Evolutionary conservation across 2,797 vertebrate species (phyloP).

Genomic region (Cirrhinus molitorella): DNA sequence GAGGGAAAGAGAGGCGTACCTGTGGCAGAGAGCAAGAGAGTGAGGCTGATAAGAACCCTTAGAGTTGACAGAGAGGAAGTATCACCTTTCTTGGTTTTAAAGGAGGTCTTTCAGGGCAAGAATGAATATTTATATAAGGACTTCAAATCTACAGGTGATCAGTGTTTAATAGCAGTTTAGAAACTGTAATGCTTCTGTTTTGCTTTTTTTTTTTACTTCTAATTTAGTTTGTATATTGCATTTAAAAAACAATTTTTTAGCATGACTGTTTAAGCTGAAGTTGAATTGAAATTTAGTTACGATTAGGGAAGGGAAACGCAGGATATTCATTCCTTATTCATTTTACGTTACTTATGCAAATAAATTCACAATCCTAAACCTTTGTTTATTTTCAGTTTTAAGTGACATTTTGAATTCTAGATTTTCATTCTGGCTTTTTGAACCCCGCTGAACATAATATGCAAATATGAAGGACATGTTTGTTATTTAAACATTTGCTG

Average conservation of each 20-base stretch:
- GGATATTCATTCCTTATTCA: neutral
- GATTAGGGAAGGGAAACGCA: neutral
- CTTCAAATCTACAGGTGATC: slow-evolving; percentile 12
- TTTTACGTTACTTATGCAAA: neutral
- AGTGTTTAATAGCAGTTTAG: slow-evolving; percentile 10
- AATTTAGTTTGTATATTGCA: neutral
- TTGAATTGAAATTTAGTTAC: neutral
- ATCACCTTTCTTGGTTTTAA: slow-evolving; percentile 37
- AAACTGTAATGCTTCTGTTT: neutral
- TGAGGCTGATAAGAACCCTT: slow-evolving; percentile 42
- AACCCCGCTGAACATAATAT: slow-evolving; percentile 17
- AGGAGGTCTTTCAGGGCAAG: slow-evolving; percentile 25
- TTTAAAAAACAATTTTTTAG: neutral
- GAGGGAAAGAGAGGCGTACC: slow-evolving; percentile 69
- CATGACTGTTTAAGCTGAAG: neutral
- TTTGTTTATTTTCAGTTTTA: slow-evolving; percentile 18
- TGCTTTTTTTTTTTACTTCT: neutral
- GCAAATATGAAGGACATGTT: slow-evolving; percentile 11
- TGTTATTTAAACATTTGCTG: slow-evolving; percentile 22
- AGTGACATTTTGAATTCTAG: neutral
- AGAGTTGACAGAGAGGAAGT: slow-evolving; percentile 32
- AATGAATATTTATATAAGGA: slow-evolving; percentile 21
- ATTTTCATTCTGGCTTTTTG: neutral
- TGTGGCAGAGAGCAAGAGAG: slow-evolving; percentile 52
- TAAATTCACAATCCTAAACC: neutral